Conservation (phyloP, 2,888 invertebrate genomes). For the Steinernema scapterisci region DNA sequence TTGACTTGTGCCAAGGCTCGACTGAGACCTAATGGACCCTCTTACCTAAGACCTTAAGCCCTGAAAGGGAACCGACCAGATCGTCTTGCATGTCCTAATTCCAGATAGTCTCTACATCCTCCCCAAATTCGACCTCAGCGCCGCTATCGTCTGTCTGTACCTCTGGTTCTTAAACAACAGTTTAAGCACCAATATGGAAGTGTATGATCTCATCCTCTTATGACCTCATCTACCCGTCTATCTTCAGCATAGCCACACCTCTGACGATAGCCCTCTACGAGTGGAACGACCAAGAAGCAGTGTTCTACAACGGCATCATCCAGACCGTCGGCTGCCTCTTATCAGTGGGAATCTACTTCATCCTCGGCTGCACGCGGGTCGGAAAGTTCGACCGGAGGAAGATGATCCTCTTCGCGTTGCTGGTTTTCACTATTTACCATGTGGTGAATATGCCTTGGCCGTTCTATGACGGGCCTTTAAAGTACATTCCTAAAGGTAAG, state of each 20-base stretch:
- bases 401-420: conserved; percentile 21
- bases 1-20: no score
- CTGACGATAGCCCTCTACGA: conserved; percentile 7
- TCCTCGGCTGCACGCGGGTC: background rate
- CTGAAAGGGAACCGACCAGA: background rate
- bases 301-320: background rate
- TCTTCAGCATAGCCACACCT: conserved; percentile 38
- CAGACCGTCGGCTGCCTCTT: conserved; percentile 2
- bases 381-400: conserved; percentile 14
- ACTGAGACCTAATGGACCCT: no score
- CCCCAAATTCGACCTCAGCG: conserved; percentile 13
- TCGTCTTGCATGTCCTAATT: conserved; percentile 3
- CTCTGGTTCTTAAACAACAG: conserved; percentile 21
- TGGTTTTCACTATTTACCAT: conserved; percentile 12
- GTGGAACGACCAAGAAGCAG: conserved; percentile 27
- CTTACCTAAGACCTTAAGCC: no score
- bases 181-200: conserved; percentile 21
- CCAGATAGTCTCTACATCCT: background rate
- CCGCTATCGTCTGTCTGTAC: conserved; percentile 7
- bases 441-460: conserved; percentile 31
- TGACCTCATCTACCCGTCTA: no score
- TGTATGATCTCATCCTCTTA: conserved; percentile 43
- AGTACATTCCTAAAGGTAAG: conserved; percentile 44
- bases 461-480: conserved; percentile 18
- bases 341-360: conserved; percentile 18